Evolutionary conservation across 1,140 invertebrate genomes (phyloP).

Genomic region (Diachasma alloeum): DNA sequence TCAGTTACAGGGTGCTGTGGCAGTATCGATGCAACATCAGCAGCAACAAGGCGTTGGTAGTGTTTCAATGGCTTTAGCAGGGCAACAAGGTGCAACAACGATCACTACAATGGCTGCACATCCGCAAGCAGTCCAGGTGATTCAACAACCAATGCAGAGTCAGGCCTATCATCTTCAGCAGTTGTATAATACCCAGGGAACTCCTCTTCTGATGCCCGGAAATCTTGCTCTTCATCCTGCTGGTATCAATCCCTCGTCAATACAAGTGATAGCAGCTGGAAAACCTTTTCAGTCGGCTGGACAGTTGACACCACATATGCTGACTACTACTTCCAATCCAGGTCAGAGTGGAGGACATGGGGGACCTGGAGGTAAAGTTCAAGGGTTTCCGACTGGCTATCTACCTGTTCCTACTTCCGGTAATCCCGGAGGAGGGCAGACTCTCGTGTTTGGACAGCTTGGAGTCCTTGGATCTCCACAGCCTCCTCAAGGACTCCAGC

Average conservation of each 20-base stretch:
- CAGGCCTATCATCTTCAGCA: conserved; percentile 78
- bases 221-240: conserved; percentile 78
- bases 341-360: conserved; percentile 74
- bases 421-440: conserved; percentile 77
- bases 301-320: conserved; percentile 80
- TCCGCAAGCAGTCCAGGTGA: conserved; percentile 74
- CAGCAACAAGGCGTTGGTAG: conserved; percentile 68
- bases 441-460: conserved; percentile 81
- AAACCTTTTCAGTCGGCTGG: conserved; percentile 81
- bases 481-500: conserved; percentile 57
- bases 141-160: conserved; percentile 83
- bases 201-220: conserved; percentile 79
- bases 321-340: conserved; percentile 71
- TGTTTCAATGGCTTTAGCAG: conserved; percentile 60
- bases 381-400: conserved; percentile 66
- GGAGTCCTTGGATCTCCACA: conserved; percentile 79
- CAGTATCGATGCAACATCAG: conserved; percentile 66
- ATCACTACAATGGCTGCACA: conserved; percentile 63
- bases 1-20: conserved; percentile 55
- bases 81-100: conserved; percentile 58
- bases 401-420: conserved; percentile 79
- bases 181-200: conserved; percentile 80
- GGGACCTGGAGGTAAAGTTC: conserved; percentile 70
- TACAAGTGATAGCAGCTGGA: conserved; percentile 78
- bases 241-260: conserved; percentile 78